Base-by-base conservation (phyloP, 2,888 invertebrate genomes). In the Achlya flavicornis region DNA sequence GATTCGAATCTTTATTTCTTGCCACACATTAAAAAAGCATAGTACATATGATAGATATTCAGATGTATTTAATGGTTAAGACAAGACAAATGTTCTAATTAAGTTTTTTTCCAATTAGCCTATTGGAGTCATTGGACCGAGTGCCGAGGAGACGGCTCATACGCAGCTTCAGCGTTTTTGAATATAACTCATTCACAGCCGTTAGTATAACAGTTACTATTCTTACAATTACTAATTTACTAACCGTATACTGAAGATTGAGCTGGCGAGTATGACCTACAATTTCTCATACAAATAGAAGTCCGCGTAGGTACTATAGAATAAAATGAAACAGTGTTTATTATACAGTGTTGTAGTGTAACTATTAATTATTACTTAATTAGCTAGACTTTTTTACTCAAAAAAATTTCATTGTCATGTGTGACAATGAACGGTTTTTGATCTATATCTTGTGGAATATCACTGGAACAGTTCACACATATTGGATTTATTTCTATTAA, bases 151-250 rank as follows among this genome's bases (percentile, higher is more conserved):
- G 92, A 68, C 75, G 92, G 64, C 61, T 80, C 4, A 63, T 83
- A 26, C 71, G 79, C 11, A 65, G 67, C 7, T 85, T 88, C 64
- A 81, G 80, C 67, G 10, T 88, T 4, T 90, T 67, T 61, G 77
- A 80, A 67, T 93, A 87, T 69, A 85, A 92, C 62, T 87, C 89
- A 0, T 85, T 76, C 67, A 65, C 64, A 53, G 67, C 76, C 0
- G 92, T 92, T 69, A 87, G 89, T 88, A 65, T 57, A 11, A 58
- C 53, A 48, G 32, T 59, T 57, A 63, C 35, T 57, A 38, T 60
- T 35, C 53, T 19, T 53, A 53, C 53, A 53, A 19, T 53, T 19
- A 53, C 19, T 19, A 19, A 53, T 53, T 53, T 19, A 8, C 53
- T 53, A 53, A 53, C 53, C n/a, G 53, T 53, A 53, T 19, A 53